phyloP scores from a whole-genome alignment of 2,113 vertebrate species.

The Empidonax traillii region DNA sequence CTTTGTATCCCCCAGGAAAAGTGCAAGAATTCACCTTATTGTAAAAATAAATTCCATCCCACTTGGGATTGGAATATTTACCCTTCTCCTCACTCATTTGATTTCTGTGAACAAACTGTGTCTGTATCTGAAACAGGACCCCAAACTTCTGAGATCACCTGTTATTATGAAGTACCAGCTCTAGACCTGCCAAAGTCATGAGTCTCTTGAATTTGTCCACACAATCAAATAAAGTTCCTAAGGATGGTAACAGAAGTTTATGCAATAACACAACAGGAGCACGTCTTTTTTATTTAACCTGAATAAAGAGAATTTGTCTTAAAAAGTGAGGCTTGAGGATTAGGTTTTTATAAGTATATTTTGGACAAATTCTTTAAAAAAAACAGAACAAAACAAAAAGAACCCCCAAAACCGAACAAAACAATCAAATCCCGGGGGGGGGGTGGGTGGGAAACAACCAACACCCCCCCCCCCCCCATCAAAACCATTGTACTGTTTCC shows the following conservation, averaged over 20 bases:
- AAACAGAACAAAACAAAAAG: background rate
- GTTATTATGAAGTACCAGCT: background rate
- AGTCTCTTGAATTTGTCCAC: background rate
- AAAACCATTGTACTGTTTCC: background rate
- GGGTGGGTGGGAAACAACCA: background rate
- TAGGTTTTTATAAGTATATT: background rate
- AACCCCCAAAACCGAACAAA: background rate
- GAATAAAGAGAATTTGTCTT: background rate
- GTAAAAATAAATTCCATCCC: background rate
- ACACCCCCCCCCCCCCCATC: accelerated
- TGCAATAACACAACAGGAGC: background rate
- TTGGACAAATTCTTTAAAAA: background rate
- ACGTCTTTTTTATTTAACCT: background rate
- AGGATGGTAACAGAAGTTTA: background rate
- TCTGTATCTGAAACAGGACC: background rate
- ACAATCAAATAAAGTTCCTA: background rate
- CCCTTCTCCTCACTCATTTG: background rate
- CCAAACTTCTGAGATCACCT: background rate
- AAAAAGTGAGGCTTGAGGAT: background rate
- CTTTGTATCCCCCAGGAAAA: background rate
- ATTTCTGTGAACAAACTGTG: background rate
- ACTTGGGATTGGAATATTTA: background rate
- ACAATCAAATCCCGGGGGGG: background rate
- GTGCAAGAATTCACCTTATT: background rate
- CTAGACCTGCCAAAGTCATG: background rate